Base-by-base conservation (phyloP, 2,888 invertebrate genomes). In the Acanthoscelides obtectus region DNA sequence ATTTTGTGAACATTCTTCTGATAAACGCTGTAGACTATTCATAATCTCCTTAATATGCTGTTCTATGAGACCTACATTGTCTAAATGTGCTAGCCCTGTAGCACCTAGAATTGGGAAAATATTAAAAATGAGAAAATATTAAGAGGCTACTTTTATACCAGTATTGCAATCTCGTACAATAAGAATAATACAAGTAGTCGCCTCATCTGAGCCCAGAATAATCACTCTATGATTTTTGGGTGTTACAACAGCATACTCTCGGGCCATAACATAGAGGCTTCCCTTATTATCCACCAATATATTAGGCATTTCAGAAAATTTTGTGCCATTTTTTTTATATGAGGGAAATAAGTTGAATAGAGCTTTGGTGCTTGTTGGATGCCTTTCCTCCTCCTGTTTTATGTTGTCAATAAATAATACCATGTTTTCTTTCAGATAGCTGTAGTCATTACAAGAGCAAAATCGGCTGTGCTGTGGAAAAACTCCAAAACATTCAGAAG, bases 181-280 rank as follows among this genome's bases (percentile, higher is more conserved):
- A 77, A 94, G 94, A 84, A 96, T 94, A 84, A 96, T 94, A 87
- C 97, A 97, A 78, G 97, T 96, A 79, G 97, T 97, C 82, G 94
- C 93, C 87, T 96, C 97, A 86, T 97, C 97, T 75, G 96, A 94
- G 77, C 97, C 97, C 78, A 97, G 89, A 81, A 96, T 93, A 85
- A 88, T 93, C 78, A 96, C 92, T 84, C 94, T 94, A 88, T 95
- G 96, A 88, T 97, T 97, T 83, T 95, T 94, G 19, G 97, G 95
- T 74, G 94, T 91, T 1, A 94, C 95, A 64, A 94, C 95, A 2
- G 96, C 97, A 86, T 95, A 90, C 86, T 98, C 98, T 80, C 97
- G 88, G 86, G 97, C 97, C 69, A 90, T 92, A 22, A 98, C 93
- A 86, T 96, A 97, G 17, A 45, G 45, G 17, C 12, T 45, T 45